Evolutionary conservation across 2,797 vertebrate species (phyloP).

Genomic region (Caiman crocodilus): DNA sequence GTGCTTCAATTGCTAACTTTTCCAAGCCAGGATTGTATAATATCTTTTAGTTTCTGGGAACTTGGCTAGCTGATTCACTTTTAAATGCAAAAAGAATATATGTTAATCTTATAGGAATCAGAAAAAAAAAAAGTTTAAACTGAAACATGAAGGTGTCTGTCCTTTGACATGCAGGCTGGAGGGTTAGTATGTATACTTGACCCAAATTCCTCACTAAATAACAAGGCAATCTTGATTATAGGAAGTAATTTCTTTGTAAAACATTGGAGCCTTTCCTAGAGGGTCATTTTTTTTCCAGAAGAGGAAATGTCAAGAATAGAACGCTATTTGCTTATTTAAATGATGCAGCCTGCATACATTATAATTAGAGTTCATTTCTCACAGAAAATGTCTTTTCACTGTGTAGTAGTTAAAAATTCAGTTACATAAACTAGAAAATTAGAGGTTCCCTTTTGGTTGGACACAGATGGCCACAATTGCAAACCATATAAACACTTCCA

Average conservation of each 20-base stretch:
- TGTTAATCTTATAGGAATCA: neutral
- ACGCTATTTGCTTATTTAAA: constrained; percentile 51
- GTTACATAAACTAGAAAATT: constrained; percentile 65
- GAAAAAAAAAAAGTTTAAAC: neutral
- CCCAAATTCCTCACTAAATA: constrained; percentile 61
- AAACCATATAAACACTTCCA: constrained; percentile 59
- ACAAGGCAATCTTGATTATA: constrained; percentile 60
- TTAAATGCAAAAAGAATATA: neutral
- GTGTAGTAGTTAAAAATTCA: constrained; percentile 40
- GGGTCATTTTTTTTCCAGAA: neutral
- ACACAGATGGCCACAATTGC: constrained; percentile 60
- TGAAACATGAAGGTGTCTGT: constrained; percentile 15
- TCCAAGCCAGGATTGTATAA: neutral
- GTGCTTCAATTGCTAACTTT: neutral
- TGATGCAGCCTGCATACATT: constrained; percentile 8
- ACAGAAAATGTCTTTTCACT: constrained; percentile 7
- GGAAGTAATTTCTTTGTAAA: constrained; percentile 68
- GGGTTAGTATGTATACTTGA: constrained; percentile 33
- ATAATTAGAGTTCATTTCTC: constrained; percentile 58
- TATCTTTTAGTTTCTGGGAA: constrained; percentile 21
- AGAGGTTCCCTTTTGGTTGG: constrained; percentile 61
- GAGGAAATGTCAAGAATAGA: constrained; percentile 63
- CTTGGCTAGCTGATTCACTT: neutral
- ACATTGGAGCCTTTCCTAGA: constrained; percentile 24
- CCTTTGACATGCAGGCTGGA: constrained; percentile 10